Evolutionary conservation across 2,113 vertebrate species (phyloP), one percentile per base, ranked within the genome.

Genomic region (Centrocercus urophasianus): DNA sequence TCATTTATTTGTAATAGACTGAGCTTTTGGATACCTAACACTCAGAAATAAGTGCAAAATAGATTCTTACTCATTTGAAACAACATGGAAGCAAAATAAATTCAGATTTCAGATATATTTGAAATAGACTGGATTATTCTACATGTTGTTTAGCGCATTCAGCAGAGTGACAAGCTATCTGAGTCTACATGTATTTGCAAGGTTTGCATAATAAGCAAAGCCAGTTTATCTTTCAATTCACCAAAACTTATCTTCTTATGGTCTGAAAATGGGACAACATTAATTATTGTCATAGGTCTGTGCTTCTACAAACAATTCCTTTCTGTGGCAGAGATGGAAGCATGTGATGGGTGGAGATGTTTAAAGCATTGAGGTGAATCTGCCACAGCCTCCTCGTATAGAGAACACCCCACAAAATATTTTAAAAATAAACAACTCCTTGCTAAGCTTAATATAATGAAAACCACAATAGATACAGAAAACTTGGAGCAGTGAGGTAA

Each of bases 231-330:
- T 20, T 28, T 54, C 24, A 92, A 57, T 83, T 75, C 40, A 50
- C 12, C 47, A 40, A 50, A 83, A 10, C 1, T 28, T 40, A 8
- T 36, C 36, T 52, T 42, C 21, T 38, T n/a, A 36, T 8, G 10
- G 15, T 42, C 30, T 78, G 30, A 72, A 83, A 86, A 61, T 8
- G 3, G 5, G 14, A 71, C 65, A 7, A 8, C 15, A 38, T 48
- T 65, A 76, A 52, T 40, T 77, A 47, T 30, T 80, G 9, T 38
- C 34, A 52, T 24, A 77, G 10, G 7, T 66, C 19, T 88, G 14
- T 6, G 2, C 32, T 60, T 74, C 32, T 10, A 42, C 10, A 78
- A 91, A 52, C 0, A 0, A 60, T 25, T 54, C 8, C n/a, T 43
- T 64, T 81, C 61, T 85, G 11, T 2, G 11, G 32, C 66, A 59